Base-by-base conservation (phyloP, 2,888 invertebrate species). In the Pseudeuparius sepicola region DNA sequence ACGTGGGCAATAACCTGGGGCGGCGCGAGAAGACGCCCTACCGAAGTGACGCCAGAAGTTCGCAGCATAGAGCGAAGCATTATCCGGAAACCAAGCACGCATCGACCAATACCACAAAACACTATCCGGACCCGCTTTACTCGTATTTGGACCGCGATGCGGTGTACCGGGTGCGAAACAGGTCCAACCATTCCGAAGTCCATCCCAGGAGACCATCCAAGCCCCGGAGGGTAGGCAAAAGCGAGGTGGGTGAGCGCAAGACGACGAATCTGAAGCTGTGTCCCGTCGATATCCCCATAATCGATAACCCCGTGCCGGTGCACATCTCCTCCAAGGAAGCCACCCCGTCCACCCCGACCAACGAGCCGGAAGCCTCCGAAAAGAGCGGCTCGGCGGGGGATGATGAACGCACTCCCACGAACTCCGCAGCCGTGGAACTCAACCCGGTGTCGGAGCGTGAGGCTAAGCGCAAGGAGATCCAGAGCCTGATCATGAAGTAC, bases 401-500 rank as follows among this genome's bases (percentile, higher is more conserved):
- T 10, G 70, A 71, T 37, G 71, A 70, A 43, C 62, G 65, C 43
- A 52, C 52, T 3, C 53, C 54, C 3, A 58, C 59, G n/a, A n/a
- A n/a, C n/a, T n/a, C n/a, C n/a, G n/a, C n/a, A 7, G 56, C 56
- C 5, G 65, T 67, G 23, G 65, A 65, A 28, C 53, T 57, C 2
- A 77, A 78, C 53, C 67, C 67, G 41, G 66, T 69, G 14, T 70
- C 71, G 45, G 86, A 87, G 46, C 69, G 87, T 26, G 84, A 85
- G 57, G 79, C 80, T 6, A 77, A 79, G 49, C 72, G 87, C 20
- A 86, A 86, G 53, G 87, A 88, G 55, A 84, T 85, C 39, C 81
- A 84, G 57, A 77, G 78, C 50, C 66, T 88, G 39, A 84, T 86
- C 41, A 71, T 79, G 68, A 87, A 86, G 58, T 87, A 87, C 58